Evolutionary conservation across 2,888 invertebrate species (phyloP), one percentile per base, ranked within the genome.

Genomic region (Proisotoma minuta): DNA sequence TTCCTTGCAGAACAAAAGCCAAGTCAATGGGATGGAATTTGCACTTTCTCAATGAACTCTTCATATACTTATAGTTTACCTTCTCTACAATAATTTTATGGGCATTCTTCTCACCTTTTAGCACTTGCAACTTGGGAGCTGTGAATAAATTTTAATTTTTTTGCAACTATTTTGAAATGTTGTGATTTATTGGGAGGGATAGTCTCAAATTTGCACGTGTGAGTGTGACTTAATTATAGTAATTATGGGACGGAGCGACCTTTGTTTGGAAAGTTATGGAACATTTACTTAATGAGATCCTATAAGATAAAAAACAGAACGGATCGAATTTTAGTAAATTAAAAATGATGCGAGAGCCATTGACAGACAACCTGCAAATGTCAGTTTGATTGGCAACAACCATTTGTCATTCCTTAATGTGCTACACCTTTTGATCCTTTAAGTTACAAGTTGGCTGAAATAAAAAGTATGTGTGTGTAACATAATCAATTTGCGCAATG

Each of bases 321-420:
- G 34, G 34, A 15, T 8, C 34, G 15, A 34, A 34, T 34, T 34
- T 10, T 34, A 15, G 15, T 34, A 34, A 34, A 34, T 10, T 34
- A 34, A 34, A 34, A 34, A 47, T 50, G 50, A 50, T 50, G 24
- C 26, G 23, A n/a, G 18, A 50, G 3, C 50, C 26, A 26, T 18
- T 26, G 8, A 8, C n/a, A 10, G 10, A 18, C 23, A 50, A 50
- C 24, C 23, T 26, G 53, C n/a, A 5, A 54, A 54, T 54, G 53
- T 27, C 52, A 26, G 18, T 27, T 4, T 54, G 53, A 54, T 20
- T 54, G 53, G 39, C 53, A 54, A 10, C 18, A 3, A 39, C 29
- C 34, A 54, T 34, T 54, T 54, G 34, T 54, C 53, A 28, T 54
- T 15, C 43, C 15, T 43, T 43, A 43, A 18, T 43, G 15, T 20